Percentiles rank a stretch among this genome's conserved stretches.
Evolutionary conservation across 2,888 invertebrate genomes (phyloP).

Genomic region (Chromoteleia sp.): DNA sequence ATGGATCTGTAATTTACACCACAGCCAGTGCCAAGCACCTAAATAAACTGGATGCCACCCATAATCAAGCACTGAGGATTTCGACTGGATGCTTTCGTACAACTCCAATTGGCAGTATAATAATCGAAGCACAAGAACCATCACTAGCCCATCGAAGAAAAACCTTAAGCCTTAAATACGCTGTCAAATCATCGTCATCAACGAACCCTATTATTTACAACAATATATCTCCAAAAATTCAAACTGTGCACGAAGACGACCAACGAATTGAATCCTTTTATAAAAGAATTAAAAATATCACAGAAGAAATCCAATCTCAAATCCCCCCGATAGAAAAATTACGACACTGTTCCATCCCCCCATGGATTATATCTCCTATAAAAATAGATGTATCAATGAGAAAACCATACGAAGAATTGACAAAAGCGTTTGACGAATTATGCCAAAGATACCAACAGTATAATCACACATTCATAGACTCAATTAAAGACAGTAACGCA

Average conservation of each 20-base stretch:
- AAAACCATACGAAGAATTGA: background rate
- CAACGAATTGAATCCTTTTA: background rate
- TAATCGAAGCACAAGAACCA: constrained; percentile 7
- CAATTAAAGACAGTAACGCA: background rate
- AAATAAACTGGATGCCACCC: constrained; percentile 9
- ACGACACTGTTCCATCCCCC: background rate
- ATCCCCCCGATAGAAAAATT: background rate
- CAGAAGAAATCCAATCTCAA: background rate
- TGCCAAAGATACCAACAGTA: background rate
- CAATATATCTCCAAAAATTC: background rate
- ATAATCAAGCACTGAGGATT: constrained; percentile 10
- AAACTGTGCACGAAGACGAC: background rate
- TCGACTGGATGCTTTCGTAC: background rate
- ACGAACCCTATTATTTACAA: background rate
- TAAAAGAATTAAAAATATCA: constrained; percentile 5
- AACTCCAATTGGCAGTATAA: constrained; percentile 1
- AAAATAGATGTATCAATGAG: constrained; percentile 3
- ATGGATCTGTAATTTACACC: constrained; percentile 4
- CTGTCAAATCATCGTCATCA: background rate
- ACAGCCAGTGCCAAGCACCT: background rate
- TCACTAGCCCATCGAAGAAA: background rate
- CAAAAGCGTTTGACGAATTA: background rate
- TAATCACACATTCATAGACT: background rate
- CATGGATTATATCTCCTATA: constrained; percentile 2
- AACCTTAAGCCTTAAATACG: constrained; percentile 5